Conservation (phyloP, 2,888 invertebrate species). For the Sepiola atlantica region DNA sequence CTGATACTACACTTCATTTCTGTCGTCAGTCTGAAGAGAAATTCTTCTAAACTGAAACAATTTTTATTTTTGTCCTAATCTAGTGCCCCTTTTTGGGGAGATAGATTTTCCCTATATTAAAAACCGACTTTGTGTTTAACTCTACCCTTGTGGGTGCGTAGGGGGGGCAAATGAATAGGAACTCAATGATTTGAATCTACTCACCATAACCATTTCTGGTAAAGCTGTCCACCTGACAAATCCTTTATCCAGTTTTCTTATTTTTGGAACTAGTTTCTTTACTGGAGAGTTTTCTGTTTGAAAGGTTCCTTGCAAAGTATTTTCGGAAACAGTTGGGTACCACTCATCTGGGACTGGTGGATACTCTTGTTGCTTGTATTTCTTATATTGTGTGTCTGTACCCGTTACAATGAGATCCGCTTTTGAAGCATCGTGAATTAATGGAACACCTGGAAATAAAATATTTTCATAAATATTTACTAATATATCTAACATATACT, state of each 20-base stretch:
- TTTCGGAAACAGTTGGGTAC: not conserved
- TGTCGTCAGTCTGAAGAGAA: too few species aligned
- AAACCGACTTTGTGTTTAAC: too few species aligned
- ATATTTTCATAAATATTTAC: too few species aligned
- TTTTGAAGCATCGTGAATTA: not conserved
- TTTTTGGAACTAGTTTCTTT: not conserved
- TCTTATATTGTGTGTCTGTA: not conserved
- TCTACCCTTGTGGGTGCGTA: too few species aligned
- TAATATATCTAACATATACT: too few species aligned
- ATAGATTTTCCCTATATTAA: too few species aligned
- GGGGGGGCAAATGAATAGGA: too few species aligned
- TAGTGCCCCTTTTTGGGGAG: too few species aligned
- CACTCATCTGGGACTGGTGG: not conserved
- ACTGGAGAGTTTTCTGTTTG: not conserved
- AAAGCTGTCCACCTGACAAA: not conserved
- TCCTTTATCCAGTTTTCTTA: not conserved
- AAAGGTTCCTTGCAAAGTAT: not conserved
- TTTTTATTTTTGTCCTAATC: too few species aligned
- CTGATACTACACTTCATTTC: too few species aligned
- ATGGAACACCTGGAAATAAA: not conserved
- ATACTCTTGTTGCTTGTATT: not conserved
- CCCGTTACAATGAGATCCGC: not conserved
- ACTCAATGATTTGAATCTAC: not conserved
- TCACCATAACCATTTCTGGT: not conserved
- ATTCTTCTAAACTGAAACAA: too few species aligned